phyloP scores from a whole-genome alignment of 2,888 invertebrate genomes.

The Asteroscopus sphinx region DNA sequence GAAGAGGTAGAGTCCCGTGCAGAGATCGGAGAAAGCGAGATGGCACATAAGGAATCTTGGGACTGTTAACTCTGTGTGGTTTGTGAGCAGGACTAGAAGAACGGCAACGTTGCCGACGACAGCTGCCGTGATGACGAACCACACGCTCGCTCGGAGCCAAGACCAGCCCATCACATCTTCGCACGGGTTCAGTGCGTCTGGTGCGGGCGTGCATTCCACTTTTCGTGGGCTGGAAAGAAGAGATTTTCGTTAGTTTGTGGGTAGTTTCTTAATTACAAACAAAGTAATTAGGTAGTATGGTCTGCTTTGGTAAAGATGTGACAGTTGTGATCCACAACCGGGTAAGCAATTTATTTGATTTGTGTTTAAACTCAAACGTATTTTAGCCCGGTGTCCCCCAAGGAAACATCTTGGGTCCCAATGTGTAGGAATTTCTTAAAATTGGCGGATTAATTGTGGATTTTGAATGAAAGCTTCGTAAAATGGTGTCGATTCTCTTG shows the following conservation, averaged over 20 bases:
- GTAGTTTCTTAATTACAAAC: no score
- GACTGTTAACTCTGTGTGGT: conserved; percentile 84
- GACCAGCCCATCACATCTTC: conserved; percentile 96
- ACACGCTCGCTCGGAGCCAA: conserved; percentile 94
- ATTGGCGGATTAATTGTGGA: no score
- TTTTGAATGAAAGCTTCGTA: no score
- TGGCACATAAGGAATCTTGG: conserved; percentile 90
- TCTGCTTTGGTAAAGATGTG: no score
- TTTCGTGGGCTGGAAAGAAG: conserved; percentile 72
- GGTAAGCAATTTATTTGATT: no score
- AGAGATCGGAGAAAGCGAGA: conserved; percentile 96
- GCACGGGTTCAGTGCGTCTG: conserved; percentile 96
- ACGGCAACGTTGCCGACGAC: conserved; percentile 96
- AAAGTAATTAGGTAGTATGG: no score
- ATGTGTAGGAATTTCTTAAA: no score
- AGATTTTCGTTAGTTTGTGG: not conserved
- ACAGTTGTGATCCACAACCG: no score
- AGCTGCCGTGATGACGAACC: conserved; percentile 95
- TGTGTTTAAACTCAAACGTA: no score
- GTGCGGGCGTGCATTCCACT: conserved; percentile 92
- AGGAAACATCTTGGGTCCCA: no score
- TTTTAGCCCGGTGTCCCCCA: no score
- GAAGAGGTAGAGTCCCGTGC: conserved; percentile 95
- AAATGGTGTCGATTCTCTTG: no score
- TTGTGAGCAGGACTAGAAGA: conserved; percentile 93